A percentile compares a stretch with the other conserved stretches of the same genome.
Evolutionary conservation across 2,888 invertebrate species (phyloP).

Genomic region (Apotomis turbidana): DNA sequence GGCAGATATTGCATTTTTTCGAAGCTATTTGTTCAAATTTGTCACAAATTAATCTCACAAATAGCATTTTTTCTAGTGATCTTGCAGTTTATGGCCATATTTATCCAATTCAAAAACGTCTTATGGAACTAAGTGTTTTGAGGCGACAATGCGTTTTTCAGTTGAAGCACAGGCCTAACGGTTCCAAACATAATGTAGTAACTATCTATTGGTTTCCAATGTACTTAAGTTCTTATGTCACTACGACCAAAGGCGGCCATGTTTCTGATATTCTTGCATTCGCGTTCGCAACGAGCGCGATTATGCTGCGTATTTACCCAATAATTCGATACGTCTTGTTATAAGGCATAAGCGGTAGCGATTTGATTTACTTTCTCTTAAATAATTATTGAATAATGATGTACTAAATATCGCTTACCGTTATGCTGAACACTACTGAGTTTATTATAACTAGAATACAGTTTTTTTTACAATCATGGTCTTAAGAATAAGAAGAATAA

Average conservation of each 20-base stretch:
- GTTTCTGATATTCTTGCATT: conserved; percentile 73
- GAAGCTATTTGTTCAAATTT: conserved; percentile 26
- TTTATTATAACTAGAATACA: too few species aligned
- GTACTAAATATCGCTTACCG: too few species aligned
- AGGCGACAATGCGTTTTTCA: conserved; percentile 5
- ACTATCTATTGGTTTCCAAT: background rate
- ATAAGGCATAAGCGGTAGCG: conserved; percentile 52
- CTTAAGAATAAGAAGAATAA: too few species aligned
- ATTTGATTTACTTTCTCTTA: conserved; percentile 36
- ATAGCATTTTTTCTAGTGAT: conserved; percentile 54
- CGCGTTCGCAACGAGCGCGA: conserved; percentile 75
- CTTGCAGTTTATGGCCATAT: conserved; percentile 68
- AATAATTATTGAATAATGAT: too few species aligned
- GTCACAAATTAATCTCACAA: conserved; percentile 33
- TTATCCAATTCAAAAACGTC: background rate
- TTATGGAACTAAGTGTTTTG: background rate
- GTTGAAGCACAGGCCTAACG: conserved; percentile 29
- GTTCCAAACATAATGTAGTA: background rate
- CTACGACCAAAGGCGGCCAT: conserved; percentile 53
- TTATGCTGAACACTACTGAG: too few species aligned
- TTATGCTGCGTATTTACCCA: conserved; percentile 81
- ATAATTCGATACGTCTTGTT: conserved; percentile 77
- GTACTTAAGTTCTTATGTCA: background rate
- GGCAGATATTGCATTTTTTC: conserved; percentile 17
- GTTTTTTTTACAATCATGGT: too few species aligned